Percentiles rank a stretch among this genome's conserved stretches.
phyloP scores from a whole-genome alignment of 1,140 invertebrate genomes.

The Phthorimaea operculella region DNA sequence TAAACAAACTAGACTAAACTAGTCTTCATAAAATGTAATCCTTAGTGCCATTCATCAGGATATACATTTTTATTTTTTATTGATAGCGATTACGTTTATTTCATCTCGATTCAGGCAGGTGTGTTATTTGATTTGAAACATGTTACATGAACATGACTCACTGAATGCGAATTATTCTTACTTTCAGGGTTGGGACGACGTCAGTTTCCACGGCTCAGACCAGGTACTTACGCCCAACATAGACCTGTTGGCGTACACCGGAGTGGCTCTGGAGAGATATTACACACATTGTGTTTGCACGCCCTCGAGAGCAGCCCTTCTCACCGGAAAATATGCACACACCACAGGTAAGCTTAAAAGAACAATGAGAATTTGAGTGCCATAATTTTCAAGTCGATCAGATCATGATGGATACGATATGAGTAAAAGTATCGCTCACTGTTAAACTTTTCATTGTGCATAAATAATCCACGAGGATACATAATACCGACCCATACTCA shows the following conservation, averaged over 20 bases:
- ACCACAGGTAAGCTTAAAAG: constrained; percentile 70
- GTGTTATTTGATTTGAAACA: neutral
- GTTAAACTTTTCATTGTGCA: too few species aligned
- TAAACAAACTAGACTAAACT: too few species aligned
- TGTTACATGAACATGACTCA: neutral
- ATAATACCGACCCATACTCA: too few species aligned
- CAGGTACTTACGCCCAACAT: constrained; percentile 89
- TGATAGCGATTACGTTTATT: neutral
- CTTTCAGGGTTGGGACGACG: constrained; percentile 86
- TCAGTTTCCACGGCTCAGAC: constrained; percentile 87
- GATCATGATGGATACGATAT: too few species aligned
- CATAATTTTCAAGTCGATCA: too few species aligned
- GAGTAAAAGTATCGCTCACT: too few species aligned
- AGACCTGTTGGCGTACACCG: constrained; percentile 82
- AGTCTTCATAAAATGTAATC: too few species aligned
- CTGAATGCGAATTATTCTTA: neutral
- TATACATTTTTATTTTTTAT: too few species aligned
- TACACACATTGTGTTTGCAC: constrained; percentile 82
- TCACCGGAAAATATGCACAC: constrained; percentile 86
- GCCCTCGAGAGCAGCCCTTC: constrained; percentile 79
- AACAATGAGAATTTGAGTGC: neutral
- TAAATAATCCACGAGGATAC: too few species aligned
- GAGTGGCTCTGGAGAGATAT: constrained; percentile 72
- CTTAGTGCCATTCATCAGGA: too few species aligned
- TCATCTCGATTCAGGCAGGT: neutral